Evolutionary conservation across 2,888 invertebrate species (phyloP).

Genomic region (Tachina grossa): DNA sequence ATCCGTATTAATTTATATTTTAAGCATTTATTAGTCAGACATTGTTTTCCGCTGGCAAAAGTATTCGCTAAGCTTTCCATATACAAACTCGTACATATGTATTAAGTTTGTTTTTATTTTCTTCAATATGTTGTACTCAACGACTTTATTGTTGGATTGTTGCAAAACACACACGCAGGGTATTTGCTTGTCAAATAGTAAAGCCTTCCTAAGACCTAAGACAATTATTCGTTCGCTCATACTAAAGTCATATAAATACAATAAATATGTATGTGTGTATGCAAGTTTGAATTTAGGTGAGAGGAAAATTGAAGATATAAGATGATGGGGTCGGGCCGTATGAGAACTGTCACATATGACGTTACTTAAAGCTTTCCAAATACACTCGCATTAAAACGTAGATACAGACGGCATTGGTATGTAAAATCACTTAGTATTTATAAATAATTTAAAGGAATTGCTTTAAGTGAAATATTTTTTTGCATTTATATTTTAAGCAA

Average conservation of each 20-base stretch:
- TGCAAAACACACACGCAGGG: conserved; percentile 46
- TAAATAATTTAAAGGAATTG: conserved; percentile 63
- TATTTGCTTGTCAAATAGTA: conserved; percentile 57
- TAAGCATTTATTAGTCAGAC: conserved; percentile 40
- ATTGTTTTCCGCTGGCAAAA: conserved; percentile 16
- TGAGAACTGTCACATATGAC: conserved; percentile 63
- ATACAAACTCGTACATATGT: background rate
- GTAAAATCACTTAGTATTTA: conserved; percentile 49
- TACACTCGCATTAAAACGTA: conserved; percentile 2
- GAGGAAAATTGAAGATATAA: background rate
- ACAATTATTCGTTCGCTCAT: conserved; percentile 5
- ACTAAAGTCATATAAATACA: background rate
- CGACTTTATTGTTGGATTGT: conserved; percentile 50
- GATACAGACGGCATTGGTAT: conserved; percentile 5
- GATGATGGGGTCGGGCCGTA: conserved; percentile 5
- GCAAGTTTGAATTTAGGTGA: conserved; percentile 1
- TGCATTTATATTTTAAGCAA: background rate
- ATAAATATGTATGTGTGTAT: background rate
- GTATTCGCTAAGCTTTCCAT: conserved; percentile 31
- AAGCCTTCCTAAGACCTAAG: conserved; percentile 50
- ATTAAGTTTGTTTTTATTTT: background rate
- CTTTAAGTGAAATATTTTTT: background rate
- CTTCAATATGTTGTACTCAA: conserved; percentile 32
- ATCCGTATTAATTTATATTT: conserved; percentile 24
- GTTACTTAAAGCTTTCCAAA: conserved; percentile 48